Percentiles rank a stretch among this genome's conserved stretches.
These are phyloP conservation scores for Cerastis leucographa DNA, from an alignment of 2,888 invertebrate genomes.

Conservation along the genomic window DNA sequence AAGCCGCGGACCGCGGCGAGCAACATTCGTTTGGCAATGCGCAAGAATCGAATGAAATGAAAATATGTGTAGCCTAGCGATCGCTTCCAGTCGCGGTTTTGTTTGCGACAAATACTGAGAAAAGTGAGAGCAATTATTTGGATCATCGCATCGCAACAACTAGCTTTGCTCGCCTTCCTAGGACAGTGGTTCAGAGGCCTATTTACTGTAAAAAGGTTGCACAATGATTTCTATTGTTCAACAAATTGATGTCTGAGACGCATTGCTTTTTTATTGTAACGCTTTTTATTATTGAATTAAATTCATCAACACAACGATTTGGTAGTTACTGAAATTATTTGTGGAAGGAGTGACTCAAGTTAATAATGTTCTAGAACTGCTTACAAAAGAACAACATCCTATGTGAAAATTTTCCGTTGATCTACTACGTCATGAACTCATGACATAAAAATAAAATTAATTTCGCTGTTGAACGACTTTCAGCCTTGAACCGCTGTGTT, in stretches of 20 bases:
- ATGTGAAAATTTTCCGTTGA: neutral
- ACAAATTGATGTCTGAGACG: neutral
- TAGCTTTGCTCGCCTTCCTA: neutral
- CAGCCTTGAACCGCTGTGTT: neutral
- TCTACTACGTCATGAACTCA: too few species aligned
- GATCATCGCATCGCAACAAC: neutral
- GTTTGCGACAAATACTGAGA: neutral
- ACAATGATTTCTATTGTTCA: slow-evolving; percentile 5
- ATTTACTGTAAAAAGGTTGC: neutral
- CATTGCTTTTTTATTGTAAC: neutral
- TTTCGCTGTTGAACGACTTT: neutral
- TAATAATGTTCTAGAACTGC: neutral
- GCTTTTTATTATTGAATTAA: neutral
- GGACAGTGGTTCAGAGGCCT: neutral
- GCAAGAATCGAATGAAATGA: neutral
- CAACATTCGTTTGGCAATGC: neutral
- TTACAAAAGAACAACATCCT: neutral
- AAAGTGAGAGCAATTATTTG: neutral
- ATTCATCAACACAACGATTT: neutral
- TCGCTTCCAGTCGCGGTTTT: neutral
- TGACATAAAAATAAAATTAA: neutral
- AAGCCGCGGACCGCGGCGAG: too few species aligned
- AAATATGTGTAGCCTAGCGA: neutral
- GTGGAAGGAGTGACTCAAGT: too few species aligned
- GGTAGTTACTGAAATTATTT: neutral